A percentile compares a stretch with the other conserved stretches of the same genome.
phyloP scores from a whole-genome alignment of 2,888 invertebrate species.

The Metellina segmentata region DNA sequence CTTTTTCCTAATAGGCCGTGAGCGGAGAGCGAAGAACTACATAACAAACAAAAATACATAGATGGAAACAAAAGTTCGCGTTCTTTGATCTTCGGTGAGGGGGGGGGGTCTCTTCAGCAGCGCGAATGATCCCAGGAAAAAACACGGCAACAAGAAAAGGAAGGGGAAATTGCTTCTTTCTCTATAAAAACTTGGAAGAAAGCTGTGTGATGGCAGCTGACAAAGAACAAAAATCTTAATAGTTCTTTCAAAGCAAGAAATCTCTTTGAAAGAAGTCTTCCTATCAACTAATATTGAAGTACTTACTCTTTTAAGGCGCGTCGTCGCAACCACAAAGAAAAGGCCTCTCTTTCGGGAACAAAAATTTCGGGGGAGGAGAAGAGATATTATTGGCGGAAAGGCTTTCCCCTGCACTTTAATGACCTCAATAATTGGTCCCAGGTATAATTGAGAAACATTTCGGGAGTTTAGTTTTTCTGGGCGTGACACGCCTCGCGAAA shows the following conservation, averaged over 20 bases:
- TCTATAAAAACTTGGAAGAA: not conserved
- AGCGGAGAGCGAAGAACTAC: not conserved
- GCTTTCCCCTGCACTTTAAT: slow-evolving; percentile 57
- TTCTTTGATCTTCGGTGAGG: slow-evolving; percentile 63
- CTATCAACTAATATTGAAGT: slow-evolving; percentile 75
- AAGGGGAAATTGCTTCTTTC: slow-evolving; percentile 20
- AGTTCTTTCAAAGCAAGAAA: slow-evolving; percentile 76
- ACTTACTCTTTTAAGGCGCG: slow-evolving; percentile 69
- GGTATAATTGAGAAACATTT: slow-evolving; percentile 74
- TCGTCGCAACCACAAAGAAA: slow-evolving; percentile 49
- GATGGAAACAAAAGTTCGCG: slow-evolving; percentile 29
- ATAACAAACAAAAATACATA: slow-evolving; percentile 17
- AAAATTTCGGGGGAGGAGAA: slow-evolving; percentile 60
- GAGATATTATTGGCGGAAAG: slow-evolving; percentile 70
- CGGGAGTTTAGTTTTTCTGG: slow-evolving; percentile 23
- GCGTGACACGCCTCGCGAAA: not conserved
- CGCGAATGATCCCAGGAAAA: slow-evolving; percentile 42
- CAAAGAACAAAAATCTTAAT: slow-evolving; percentile 69
- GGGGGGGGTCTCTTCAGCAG: slow-evolving; percentile 28
- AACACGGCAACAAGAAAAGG: not conserved
- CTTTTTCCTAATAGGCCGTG: slow-evolving; percentile 30
- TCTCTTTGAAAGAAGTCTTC: slow-evolving; percentile 67
- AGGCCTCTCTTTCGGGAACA: slow-evolving; percentile 38
- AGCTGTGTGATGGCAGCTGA: slow-evolving; percentile 50
- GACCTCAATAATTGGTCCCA: slow-evolving; percentile 72